A percentile compares a stretch with the other conserved stretches of the same genome.
These are phyloP conservation scores for Columba janthina DNA, from an alignment of 2,113 vertebrate species.

Conservation along the genomic window DNA sequence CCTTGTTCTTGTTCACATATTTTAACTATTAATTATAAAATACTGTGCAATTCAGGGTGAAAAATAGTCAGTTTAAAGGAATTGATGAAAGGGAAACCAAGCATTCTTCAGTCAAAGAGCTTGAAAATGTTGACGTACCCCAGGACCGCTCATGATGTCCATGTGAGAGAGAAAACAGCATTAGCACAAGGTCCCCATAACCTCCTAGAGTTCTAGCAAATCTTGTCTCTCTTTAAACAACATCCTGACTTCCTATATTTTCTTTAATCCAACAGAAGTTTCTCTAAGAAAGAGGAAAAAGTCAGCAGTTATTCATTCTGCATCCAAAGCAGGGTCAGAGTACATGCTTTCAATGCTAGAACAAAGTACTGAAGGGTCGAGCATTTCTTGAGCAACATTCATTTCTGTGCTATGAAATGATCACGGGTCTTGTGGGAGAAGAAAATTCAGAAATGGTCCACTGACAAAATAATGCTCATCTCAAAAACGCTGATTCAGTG, in stretches of 20 bases:
- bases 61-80: not conserved
- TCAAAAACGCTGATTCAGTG: not conserved
- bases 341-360: not conserved
- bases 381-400: rapidly evolving
- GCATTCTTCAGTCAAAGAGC: not conserved
- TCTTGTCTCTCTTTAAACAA: not conserved
- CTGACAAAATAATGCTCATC: not conserved
- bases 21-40: not conserved
- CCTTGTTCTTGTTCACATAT: not conserved
- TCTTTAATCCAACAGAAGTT: not conserved
- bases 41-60: not conserved
- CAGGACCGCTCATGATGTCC: not conserved
- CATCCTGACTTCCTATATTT: not conserved
- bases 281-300: not conserved
- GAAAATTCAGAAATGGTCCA: not conserved
- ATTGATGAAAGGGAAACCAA: not conserved
- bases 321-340: not conserved
- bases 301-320: not conserved
- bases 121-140: not conserved
- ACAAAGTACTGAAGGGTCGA: not conserved
- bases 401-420: not conserved
- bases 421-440: not conserved
- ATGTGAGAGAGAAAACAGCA: not conserved
- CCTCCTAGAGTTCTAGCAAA: not conserved
- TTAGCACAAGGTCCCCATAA: not conserved